A percentile compares a stretch with the other conserved stretches of the same genome.
These are phyloP conservation scores for Saxicola maurus DNA, from an alignment of 2,797 vertebrate genomes.

Conservation along the genomic window DNA sequence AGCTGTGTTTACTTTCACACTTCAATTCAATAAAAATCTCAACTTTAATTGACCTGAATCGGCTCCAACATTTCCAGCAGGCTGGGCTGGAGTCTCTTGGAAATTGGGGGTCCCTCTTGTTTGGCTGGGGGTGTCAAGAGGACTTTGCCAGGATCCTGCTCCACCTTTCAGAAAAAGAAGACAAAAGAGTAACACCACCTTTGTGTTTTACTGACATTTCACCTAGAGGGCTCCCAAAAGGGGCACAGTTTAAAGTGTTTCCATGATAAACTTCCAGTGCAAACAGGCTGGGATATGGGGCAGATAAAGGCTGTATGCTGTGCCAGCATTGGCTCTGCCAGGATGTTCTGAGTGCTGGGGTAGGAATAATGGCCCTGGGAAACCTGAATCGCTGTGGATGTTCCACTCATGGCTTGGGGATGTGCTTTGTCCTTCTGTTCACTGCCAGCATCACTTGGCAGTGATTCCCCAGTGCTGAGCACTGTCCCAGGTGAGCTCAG, in stretches of 20 bases:
- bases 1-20: conserved; percentile 2
- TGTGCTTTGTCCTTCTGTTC: too few relatives aligned
- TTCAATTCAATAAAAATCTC: conserved; percentile 18
- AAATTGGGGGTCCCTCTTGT: accelerated
- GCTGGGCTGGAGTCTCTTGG: background rate
- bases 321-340: background rate
- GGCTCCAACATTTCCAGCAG: background rate
- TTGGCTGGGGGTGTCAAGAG: background rate
- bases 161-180: background rate
- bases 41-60: background rate
- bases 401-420: accelerated
- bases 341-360: background rate
- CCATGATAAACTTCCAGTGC: background rate
- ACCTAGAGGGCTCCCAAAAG: background rate
- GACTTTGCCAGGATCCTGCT: background rate
- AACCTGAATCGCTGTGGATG: accelerated
- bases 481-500: background rate
- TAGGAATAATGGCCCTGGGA: background rate
- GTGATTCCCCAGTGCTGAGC: background rate
- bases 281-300: background rate
- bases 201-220: background rate
- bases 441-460: too few relatives aligned
- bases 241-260: background rate
- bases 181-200: background rate
- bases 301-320: background rate